These are phyloP conservation scores for Synergus itoensis DNA, from an alignment of 2,888 invertebrate species.

Conservation along the genomic window DNA sequence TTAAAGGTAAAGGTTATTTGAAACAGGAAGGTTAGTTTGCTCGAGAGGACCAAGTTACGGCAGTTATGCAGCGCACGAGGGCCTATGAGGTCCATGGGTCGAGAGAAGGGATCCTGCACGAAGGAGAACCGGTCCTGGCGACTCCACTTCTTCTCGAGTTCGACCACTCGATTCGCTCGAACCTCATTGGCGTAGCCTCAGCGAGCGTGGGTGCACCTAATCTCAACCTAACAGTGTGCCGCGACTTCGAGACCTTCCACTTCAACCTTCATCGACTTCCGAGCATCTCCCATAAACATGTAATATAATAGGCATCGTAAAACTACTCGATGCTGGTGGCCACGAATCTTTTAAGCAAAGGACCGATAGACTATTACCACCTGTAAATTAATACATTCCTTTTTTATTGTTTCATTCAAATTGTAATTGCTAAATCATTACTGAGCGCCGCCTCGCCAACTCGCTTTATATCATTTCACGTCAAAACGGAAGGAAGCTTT, in stretches of 20 bases:
- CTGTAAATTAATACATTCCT: slow-evolving; percentile 37
- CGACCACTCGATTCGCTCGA: slow-evolving; percentile 53
- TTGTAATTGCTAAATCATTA: slow-evolving; percentile 38
- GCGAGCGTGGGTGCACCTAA: slow-evolving; percentile 60
- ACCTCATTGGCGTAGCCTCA: slow-evolving; percentile 64
- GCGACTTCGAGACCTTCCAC: slow-evolving; percentile 48
- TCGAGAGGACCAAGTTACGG: slow-evolving; percentile 11
- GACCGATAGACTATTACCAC: slow-evolving; percentile 31
- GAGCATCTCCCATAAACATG: slow-evolving; percentile 41
- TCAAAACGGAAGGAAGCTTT: slow-evolving; percentile 21
- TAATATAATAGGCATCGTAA: slow-evolving; percentile 40
- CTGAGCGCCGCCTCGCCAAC: neutral
- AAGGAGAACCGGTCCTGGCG: slow-evolving; percentile 68
- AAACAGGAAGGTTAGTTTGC: slow-evolving; percentile 36
- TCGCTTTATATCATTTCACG: slow-evolving; percentile 22
- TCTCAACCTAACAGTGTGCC: slow-evolving; percentile 40
- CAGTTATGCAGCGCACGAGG: slow-evolving; percentile 7
- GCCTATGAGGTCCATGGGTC: slow-evolving; percentile 1
- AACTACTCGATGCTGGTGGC: slow-evolving; percentile 41
- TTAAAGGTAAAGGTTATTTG: slow-evolving; percentile 26
- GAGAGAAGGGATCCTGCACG: slow-evolving; percentile 36
- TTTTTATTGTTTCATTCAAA: slow-evolving; percentile 37
- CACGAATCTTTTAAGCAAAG: slow-evolving; percentile 36
- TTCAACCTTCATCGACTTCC: slow-evolving; percentile 57
- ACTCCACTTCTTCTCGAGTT: slow-evolving; percentile 55